phyloP scores from a whole-genome alignment of 92 coral and sea anemone species.

The Actinostola sp. region DNA sequence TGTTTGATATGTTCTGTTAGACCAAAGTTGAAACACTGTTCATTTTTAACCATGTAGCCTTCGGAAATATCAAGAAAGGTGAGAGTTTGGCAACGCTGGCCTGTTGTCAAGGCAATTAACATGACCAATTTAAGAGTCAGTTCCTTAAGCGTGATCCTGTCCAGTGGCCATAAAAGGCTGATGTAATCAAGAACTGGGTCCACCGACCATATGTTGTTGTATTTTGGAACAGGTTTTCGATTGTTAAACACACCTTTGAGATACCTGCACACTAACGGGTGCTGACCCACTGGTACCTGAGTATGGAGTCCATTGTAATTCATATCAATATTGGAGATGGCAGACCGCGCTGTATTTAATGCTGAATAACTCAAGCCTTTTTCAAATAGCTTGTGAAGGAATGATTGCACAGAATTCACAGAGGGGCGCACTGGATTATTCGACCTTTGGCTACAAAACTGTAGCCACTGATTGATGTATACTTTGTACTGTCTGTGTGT shows the following conservation, averaged over 20 bases:
- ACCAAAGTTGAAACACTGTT: conserved; percentile 36
- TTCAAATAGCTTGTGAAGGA: conserved; percentile 45
- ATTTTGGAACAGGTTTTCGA: conserved; percentile 55
- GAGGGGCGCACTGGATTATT: conserved; percentile 60
- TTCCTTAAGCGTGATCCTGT: conserved; percentile 43
- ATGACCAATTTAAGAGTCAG: conserved; percentile 57
- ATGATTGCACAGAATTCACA: conserved; percentile 35
- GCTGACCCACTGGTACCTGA: conserved; percentile 37
- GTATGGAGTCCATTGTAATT: neutral
- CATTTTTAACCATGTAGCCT: conserved; percentile 25
- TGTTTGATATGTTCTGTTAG: conserved; percentile 61
- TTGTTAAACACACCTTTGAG: conserved; percentile 55
- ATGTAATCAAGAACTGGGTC: conserved; percentile 49
- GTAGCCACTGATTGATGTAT: conserved; percentile 49
- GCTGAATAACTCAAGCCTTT: conserved; percentile 51
- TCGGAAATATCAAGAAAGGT: conserved; percentile 41
- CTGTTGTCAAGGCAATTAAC: conserved; percentile 53
- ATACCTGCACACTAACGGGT: conserved; percentile 46
- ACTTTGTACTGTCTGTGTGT: conserved; percentile 65
- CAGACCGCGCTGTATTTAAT: conserved; percentile 52
- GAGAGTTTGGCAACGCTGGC: conserved; percentile 63
- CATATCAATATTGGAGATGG: conserved; percentile 17
- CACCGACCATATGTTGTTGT: conserved; percentile 51
- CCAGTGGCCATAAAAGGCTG: conserved; percentile 36
- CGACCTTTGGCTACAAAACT: conserved; percentile 47